A percentile compares a stretch with the other conserved stretches of the same genome.
Evolutionary conservation across 2,797 vertebrate species (phyloP).

Genomic region (Smutsia temminckii): DNA sequence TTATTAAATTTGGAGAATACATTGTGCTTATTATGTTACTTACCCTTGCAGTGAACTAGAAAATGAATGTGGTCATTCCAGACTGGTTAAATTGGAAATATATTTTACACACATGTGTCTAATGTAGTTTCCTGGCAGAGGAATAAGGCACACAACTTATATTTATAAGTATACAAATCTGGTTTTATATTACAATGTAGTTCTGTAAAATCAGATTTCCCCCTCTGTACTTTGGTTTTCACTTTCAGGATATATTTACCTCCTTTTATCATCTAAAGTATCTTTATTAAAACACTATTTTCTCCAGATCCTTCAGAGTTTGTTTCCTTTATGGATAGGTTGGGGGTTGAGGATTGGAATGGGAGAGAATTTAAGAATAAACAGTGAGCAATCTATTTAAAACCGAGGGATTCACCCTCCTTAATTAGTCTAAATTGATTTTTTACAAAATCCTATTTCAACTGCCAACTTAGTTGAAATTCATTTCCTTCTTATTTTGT

Average conservation of each 20-base stretch:
- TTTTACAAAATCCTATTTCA: slow-evolving; percentile 65
- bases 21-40: slow-evolving; percentile 83
- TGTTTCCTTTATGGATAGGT: slow-evolving; percentile 54
- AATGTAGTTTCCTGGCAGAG: slow-evolving; percentile 78
- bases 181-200: slow-evolving; percentile 70
- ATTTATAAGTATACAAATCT: slow-evolving; percentile 77
- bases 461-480: slow-evolving; percentile 60
- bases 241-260: slow-evolving; percentile 68
- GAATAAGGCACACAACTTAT: slow-evolving; percentile 71
- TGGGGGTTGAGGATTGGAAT: slow-evolving; percentile 2
- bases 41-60: slow-evolving; percentile 85
- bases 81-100: slow-evolving; percentile 81
- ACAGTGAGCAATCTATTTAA: slow-evolving; percentile 53
- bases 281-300: slow-evolving; percentile 75
- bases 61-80: slow-evolving; percentile 83
- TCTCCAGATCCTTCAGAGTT: slow-evolving; percentile 34
- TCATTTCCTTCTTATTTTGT: slow-evolving; percentile 51
- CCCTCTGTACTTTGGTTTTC: slow-evolving; percentile 70
- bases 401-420: slow-evolving; percentile 51
- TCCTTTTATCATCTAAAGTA: slow-evolving; percentile 72
- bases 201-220: slow-evolving; percentile 75
- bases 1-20: slow-evolving; percentile 81
- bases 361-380: slow-evolving; percentile 34
- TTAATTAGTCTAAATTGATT: slow-evolving; percentile 68
- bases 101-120: slow-evolving; percentile 79